Evolutionary conservation across 2,113 vertebrate species (phyloP).

Genomic region (Microtus pennsylvanicus): DNA sequence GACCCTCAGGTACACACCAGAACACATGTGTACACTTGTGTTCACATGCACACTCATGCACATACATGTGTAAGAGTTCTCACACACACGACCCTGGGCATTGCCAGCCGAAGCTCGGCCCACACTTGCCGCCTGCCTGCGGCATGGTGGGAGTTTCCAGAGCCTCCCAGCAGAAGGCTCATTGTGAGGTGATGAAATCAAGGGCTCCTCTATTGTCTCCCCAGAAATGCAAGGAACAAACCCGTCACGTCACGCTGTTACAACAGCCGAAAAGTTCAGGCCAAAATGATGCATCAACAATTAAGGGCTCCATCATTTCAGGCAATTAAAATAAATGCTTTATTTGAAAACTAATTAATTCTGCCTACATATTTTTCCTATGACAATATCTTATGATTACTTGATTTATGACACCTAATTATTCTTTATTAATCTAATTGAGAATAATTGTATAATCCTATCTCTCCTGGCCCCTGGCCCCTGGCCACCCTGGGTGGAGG

Average conservation of each 20-base stretch:
- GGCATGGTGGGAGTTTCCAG: conserved; percentile 71
- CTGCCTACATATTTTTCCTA: conserved; percentile 90
- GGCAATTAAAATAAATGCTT: conserved; percentile 89
- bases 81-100: not conserved
- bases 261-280: conserved; percentile 81
- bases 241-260: conserved; percentile 85
- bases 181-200: conserved; percentile 72
- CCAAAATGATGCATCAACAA: conserved; percentile 86
- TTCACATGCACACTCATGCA: not conserved
- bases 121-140: conserved; percentile 60
- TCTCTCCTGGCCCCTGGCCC: conserved; percentile 87
- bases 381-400: conserved; percentile 87
- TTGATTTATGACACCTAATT: conserved; percentile 91
- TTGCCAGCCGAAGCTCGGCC: not conserved
- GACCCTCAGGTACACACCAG: not conserved
- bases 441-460: conserved; percentile 84
- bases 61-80: not conserved
- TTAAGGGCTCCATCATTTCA: conserved; percentile 87
- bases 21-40: not conserved
- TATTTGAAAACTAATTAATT: conserved; percentile 90
- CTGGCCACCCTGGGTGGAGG: conserved; percentile 81
- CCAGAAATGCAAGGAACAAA: conserved; percentile 82
- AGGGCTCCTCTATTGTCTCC: conserved; percentile 69
- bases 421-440: conserved; percentile 90
- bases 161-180: conserved; percentile 73